phyloP scores from a whole-genome alignment of 30 jellyfish, hydroid and myxozoan genomes.

The Cassiopea andromeda region DNA sequence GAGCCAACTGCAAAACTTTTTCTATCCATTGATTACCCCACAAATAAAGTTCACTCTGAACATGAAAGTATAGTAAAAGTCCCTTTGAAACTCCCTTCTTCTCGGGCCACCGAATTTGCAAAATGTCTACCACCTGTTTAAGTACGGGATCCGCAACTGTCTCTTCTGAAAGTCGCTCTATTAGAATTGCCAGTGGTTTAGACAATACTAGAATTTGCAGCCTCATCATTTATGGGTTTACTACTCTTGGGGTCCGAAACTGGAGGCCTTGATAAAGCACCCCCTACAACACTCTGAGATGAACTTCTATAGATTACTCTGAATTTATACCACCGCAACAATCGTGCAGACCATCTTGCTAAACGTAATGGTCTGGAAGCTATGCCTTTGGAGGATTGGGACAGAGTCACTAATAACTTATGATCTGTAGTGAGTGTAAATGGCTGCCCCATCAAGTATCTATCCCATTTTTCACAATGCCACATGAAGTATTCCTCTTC shows the following conservation, averaged over 20 bases:
- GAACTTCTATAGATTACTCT: slow-evolving; percentile 30
- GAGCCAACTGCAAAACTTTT: slow-evolving; percentile 4
- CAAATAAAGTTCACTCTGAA: slow-evolving; percentile 25
- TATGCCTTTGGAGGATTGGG: slow-evolving; percentile 41
- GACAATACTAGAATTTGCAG: slow-evolving; percentile 22
- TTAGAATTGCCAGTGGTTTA: slow-evolving; percentile 20
- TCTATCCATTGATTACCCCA: slow-evolving; percentile 43
- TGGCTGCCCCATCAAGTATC: slow-evolving; percentile 27
- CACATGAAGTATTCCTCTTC: too few relatives aligned
- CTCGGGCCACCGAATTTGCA: slow-evolving; percentile 43
- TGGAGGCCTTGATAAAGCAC: slow-evolving; percentile 9
- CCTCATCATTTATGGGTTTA: slow-evolving; percentile 2
- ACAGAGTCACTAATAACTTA: slow-evolving; percentile 35
- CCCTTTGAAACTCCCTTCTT: slow-evolving; percentile 31
- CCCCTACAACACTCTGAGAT: slow-evolving; percentile 41
- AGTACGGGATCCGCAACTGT: slow-evolving; percentile 23
- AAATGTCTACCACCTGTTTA: slow-evolving; percentile 1
- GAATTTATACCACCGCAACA: slow-evolving; percentile 25
- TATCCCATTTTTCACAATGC: slow-evolving; percentile 46
- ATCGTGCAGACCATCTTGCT: slow-evolving; percentile 63
- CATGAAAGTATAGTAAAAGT: slow-evolving; percentile 20
- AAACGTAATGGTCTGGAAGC: slow-evolving; percentile 41
- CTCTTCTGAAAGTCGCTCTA: slow-evolving; percentile 14
- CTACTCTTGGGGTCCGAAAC: neutral
- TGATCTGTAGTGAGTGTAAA: slow-evolving; percentile 35